Conservation (phyloP, 2,797 vertebrate species). For the Meriones psammophilus region DNA sequence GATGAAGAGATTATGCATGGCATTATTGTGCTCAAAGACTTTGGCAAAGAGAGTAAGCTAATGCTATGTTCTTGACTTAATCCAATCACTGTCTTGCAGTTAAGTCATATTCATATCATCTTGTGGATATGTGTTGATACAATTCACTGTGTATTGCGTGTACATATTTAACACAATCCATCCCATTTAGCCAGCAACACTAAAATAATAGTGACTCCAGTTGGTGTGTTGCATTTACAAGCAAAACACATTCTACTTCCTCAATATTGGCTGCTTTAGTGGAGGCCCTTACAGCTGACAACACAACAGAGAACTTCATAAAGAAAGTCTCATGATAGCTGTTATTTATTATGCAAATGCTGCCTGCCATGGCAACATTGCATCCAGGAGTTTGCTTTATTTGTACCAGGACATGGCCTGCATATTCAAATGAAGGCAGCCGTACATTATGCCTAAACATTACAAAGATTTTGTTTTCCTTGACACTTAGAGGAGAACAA, state of each 20-base stretch:
- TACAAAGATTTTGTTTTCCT: slow-evolving; percentile 92
- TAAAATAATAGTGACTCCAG: slow-evolving; percentile 76
- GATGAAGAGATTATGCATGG: background rate
- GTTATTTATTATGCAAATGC: slow-evolving; percentile 91
- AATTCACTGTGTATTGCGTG: background rate
- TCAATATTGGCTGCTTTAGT: slow-evolving; percentile 87
- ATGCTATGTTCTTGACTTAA: background rate
- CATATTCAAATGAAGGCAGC: slow-evolving; percentile 88
- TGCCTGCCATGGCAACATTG: slow-evolving; percentile 89
- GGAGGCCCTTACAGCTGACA: slow-evolving; percentile 86
- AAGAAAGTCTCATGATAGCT: slow-evolving; percentile 90
- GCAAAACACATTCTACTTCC: slow-evolving; percentile 86
- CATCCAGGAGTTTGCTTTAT: slow-evolving; percentile 87
- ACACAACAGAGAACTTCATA: slow-evolving; percentile 88
- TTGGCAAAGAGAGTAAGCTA: background rate
- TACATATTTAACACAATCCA: slow-evolving; percentile 65
- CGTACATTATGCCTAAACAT: slow-evolving; percentile 87
- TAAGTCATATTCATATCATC: slow-evolving; percentile 16
- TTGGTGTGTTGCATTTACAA: slow-evolving; percentile 80
- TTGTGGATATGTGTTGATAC: background rate
- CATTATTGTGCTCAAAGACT: slow-evolving; percentile 6
- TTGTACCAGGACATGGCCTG: slow-evolving; percentile 85
- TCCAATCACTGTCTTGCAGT: background rate
- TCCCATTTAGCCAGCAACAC: slow-evolving; percentile 67
- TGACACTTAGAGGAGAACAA: slow-evolving; percentile 90